Conservation (phyloP, 2,113 vertebrate species). For the Chaetodon trifascialis region DNA sequence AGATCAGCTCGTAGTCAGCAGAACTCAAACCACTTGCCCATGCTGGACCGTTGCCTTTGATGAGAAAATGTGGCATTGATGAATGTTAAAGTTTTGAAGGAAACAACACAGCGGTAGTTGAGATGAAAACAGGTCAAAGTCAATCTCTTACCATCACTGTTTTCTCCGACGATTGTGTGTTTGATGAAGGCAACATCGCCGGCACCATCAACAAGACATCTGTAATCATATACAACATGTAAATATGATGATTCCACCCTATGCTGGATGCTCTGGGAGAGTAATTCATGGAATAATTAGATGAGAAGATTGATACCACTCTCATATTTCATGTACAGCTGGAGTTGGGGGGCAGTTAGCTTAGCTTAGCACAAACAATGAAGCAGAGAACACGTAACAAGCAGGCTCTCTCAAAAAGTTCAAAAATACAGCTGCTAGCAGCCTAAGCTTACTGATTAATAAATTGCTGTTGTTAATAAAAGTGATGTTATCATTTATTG, state of each 20-base stretch:
- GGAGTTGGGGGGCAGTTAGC: neutral
- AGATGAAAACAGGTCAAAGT: neutral
- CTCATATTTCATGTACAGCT: neutral
- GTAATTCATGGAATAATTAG: neutral
- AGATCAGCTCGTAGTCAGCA: constrained; percentile 76
- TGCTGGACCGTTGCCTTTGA: constrained; percentile 47
- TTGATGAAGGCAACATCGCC: constrained; percentile 94
- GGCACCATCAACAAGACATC: constrained; percentile 87
- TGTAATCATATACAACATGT: constrained; percentile 59
- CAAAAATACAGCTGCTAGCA: neutral
- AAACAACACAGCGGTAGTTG: neutral
- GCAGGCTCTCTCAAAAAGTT: neutral
- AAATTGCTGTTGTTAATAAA: no score
- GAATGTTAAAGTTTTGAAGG: neutral
- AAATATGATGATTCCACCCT: neutral
- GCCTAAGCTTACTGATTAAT: neutral
- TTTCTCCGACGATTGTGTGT: constrained; percentile 87
- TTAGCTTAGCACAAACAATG: neutral
- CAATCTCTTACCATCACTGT: constrained; percentile 82
- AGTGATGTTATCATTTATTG: no score
- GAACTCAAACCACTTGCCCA: constrained; percentile 69
- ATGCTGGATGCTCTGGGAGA: neutral
- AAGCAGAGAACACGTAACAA: no score
- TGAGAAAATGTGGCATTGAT: neutral
- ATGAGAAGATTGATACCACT: no score